Conservation (phyloP, 2,888 invertebrate species). For the Heliconius erato region DNA sequence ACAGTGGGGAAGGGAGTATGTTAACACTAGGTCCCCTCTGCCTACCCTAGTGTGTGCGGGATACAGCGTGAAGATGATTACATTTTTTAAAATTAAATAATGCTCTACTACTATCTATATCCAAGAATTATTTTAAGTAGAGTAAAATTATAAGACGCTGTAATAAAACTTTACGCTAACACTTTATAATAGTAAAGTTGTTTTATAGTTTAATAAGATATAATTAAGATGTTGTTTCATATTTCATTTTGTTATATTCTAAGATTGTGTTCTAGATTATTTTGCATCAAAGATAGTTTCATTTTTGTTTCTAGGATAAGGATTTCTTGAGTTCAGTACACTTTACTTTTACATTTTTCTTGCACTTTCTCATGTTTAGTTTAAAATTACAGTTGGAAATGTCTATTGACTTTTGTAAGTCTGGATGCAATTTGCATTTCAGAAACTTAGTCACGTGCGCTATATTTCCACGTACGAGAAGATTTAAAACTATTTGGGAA, state of each 20-base stretch:
- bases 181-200: neutral
- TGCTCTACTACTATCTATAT: neutral
- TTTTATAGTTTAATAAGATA: neutral
- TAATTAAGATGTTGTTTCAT: neutral
- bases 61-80: too few relatives aligned
- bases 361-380: neutral
- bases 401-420: conserved; percentile 1
- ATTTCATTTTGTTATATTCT: neutral
- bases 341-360: neutral
- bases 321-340: neutral
- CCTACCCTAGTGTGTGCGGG: too few relatives aligned
- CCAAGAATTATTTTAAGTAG: neutral
- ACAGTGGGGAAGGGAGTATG: too few relatives aligned
- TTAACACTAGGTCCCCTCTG: too few relatives aligned
- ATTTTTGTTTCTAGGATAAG: neutral
- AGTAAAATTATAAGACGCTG: neutral
- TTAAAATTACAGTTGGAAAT: conserved; percentile 4
- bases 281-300: neutral
- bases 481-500: neutral
- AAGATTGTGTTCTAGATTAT: neutral
- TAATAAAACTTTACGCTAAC: neutral
- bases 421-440: neutral
- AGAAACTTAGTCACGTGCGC: neutral
- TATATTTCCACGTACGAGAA: neutral
- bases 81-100: neutral